phyloP scores from a whole-genome alignment of 1,140 invertebrate species.

The Penaeus chinensis region DNA sequence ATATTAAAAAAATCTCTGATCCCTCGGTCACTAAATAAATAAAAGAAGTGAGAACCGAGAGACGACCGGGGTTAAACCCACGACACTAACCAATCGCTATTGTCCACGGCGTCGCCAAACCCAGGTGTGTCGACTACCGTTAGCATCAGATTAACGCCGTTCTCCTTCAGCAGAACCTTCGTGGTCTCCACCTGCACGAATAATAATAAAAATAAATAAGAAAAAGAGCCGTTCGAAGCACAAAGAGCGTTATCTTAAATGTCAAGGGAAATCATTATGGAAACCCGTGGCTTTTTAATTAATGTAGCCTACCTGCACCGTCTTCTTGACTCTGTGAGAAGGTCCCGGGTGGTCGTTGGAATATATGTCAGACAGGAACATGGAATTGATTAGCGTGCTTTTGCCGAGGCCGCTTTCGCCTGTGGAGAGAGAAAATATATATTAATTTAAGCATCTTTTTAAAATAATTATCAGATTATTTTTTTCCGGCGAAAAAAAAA shows the following conservation, averaged over 20 bases:
- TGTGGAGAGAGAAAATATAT: conserved; percentile 68
- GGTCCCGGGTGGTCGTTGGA: conserved; percentile 90
- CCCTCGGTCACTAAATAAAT: no score
- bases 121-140: conserved; percentile 79
- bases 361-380: conserved; percentile 98
- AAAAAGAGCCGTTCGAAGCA: background rate
- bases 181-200: conserved; percentile 84
- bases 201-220: background rate
- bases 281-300: no score
- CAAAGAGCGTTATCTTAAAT: background rate
- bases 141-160: conserved; percentile 72
- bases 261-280: background rate
- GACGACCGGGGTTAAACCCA: no score
- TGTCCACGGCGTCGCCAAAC: conserved; percentile 78
- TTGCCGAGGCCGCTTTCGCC: conserved; percentile 97
- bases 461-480: no score
- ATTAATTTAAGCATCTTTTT: background rate
- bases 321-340: conserved; percentile 90
- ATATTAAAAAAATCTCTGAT: no score
- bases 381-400: conserved; percentile 99
- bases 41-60: no score
- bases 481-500: no score
- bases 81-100: conserved; percentile 73
- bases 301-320: conserved; percentile 75
- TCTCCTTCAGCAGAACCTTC: conserved; percentile 79